Base-by-base conservation (phyloP, 2,888 invertebrate species). In the Aricia artaxerxes region DNA sequence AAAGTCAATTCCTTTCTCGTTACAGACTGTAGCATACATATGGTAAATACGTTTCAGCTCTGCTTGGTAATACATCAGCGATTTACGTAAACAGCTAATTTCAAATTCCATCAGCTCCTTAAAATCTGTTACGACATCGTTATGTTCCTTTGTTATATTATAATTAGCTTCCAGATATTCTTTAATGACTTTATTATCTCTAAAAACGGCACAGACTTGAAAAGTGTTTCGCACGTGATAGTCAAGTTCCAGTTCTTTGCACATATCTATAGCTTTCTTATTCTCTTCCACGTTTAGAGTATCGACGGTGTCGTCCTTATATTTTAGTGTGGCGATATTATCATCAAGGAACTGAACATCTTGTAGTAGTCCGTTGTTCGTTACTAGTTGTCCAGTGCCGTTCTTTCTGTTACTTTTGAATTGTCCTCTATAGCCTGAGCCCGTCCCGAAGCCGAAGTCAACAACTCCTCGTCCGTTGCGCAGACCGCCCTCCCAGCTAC, bases 361-460 rank as follows among this genome's bases (percentile, higher is more conserved):
- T 84, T 94, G 89, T 0, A 95, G 85, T 76, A 93, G 90, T 16
- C 96, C 96, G 84, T 95, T 95, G 78, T 95, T 96, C 35, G 95
- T 95, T 78, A 95, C 88, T 80, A 95, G 87, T 80, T 89, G 89
- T 1, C 96, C 96, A 0, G 87, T 83, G 0, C 96, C 96, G 81
- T 96, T 93, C 85, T 96, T 96, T 82, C 91, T 90, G 85, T 96
- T 95, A 73, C 93, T 85, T 82, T 90, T 89, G 88, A 95, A 96
- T 53, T 93, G 89, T 53, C 96, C 96, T 82, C 92, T 94, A 82
- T 95, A 95, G 85, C 91, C 92, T 0, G 95, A 92, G 1, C 96
- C 96, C 75, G 95, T 88, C 2, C 94, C 92, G 4, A 93, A 88
- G 4, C 95, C 96, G 73, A 96, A 89, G 83, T 93, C 87, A 40